phyloP scores from a whole-genome alignment of 2,888 invertebrate species.

The Leucophora obtusa region DNA sequence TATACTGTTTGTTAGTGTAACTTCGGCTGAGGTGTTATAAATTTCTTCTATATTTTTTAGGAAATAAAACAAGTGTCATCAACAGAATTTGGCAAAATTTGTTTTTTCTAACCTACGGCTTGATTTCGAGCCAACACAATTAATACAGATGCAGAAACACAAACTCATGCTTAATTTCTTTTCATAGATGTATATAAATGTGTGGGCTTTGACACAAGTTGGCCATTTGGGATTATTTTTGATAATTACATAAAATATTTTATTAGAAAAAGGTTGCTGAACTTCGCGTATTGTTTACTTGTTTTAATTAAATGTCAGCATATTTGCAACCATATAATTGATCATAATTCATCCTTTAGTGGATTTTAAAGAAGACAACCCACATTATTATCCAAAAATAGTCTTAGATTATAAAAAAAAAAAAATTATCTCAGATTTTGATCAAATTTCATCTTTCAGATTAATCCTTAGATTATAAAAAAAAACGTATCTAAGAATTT shows the following conservation, averaged over 20 bases:
- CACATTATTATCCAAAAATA: too few species aligned
- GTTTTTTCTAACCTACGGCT: neutral
- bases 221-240: neutral
- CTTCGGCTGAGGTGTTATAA: neutral
- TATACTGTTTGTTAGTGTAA: neutral
- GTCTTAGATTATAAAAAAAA: neutral
- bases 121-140: neutral
- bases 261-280: neutral
- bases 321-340: neutral
- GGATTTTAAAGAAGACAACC: neutral
- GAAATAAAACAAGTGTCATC: constrained; percentile 13
- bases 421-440: neutral
- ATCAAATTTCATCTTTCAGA: too few species aligned
- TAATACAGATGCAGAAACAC: neutral
- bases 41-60: neutral
- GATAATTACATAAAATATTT: neutral
- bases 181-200: neutral
- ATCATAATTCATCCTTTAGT: neutral
- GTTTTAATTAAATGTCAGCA: neutral
- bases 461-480: too few species aligned
- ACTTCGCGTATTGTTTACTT: neutral
- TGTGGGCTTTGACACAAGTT: neutral
- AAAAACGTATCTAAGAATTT: too few species aligned
- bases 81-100: constrained; percentile 8
- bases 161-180: neutral